Percentiles rank a stretch among this genome's conserved stretches.
Conservation (phyloP, 2,888 invertebrate genomes). For the Caenorhabditis plicata region DNA sequence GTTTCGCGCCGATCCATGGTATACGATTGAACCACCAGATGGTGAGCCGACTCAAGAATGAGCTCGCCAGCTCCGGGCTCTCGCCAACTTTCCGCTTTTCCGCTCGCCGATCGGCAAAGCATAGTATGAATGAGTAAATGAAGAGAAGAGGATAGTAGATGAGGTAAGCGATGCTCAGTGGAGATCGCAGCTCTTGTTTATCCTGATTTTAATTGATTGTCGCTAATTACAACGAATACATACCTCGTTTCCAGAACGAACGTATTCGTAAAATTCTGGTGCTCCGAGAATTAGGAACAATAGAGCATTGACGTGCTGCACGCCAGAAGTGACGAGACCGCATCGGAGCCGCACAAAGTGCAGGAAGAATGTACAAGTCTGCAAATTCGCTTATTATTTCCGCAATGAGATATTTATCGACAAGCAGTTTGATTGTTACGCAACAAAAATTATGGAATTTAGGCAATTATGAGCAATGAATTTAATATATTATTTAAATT, state of each 20-base stretch:
- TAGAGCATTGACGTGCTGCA: constrained; percentile 87
- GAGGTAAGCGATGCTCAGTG: constrained; percentile 38
- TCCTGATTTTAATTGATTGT: no score
- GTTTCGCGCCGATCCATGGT: constrained; percentile 47
- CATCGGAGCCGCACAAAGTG: constrained; percentile 79
- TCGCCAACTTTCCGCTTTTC: no score
- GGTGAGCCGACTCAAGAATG: constrained; percentile 52
- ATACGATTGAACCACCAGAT: constrained; percentile 60
- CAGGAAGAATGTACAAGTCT: constrained; percentile 66
- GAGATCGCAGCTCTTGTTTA: background rate
- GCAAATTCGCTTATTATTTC: constrained; percentile 6
- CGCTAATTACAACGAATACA: no score
- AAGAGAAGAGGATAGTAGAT: constrained; percentile 43
- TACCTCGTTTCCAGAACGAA: constrained; percentile 30
- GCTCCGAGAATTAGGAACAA: constrained; percentile 76
- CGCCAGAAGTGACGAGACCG: constrained; percentile 87
- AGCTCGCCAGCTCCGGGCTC: constrained; percentile 50
- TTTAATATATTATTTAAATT: background rate
- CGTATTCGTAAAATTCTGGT: constrained; percentile 58
- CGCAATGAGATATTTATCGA: no score
- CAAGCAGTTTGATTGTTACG: no score
- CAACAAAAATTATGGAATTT: no score
- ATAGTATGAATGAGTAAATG: constrained; percentile 42
- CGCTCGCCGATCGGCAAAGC: constrained; percentile 52
- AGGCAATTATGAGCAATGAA: background rate